phyloP scores from a whole-genome alignment of 2,797 vertebrate species.

The Poeciliopsis presidionis region DNA sequence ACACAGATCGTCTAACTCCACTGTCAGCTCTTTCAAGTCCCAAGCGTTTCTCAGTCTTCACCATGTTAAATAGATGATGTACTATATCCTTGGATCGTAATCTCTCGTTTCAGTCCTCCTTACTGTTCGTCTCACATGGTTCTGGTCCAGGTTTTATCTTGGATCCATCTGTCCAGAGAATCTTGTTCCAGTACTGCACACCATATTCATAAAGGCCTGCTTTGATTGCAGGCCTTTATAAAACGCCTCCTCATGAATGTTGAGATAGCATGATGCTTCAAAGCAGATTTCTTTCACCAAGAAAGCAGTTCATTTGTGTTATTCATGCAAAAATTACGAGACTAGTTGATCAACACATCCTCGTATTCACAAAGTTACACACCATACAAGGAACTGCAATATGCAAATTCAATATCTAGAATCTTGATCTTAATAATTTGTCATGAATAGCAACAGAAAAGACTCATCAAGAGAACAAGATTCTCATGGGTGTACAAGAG shows the following conservation, averaged over 20 bases:
- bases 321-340: background rate
- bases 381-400: background rate
- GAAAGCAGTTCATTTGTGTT: background rate
- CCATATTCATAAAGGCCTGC: conserved; percentile 1
- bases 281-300: background rate
- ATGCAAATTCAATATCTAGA: background rate
- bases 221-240: background rate
- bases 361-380: background rate
- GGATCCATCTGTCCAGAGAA: conserved; percentile 16
- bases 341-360: background rate
- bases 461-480: background rate
- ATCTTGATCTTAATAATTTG: background rate
- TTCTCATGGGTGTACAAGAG: background rate
- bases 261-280: background rate
- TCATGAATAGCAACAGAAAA: background rate
- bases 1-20: background rate
- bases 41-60: background rate
- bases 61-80: conserved; percentile 4
- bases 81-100: background rate
- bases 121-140: conserved; percentile 3
- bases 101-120: background rate
- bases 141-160: conserved; percentile 17
- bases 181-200: conserved; percentile 6
- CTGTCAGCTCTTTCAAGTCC: background rate
- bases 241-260: conserved; percentile 6